Percentiles rank a stretch among this genome's conserved stretches.
Evolutionary conservation across 2,113 vertebrate genomes (phyloP).

Genomic region (Pachycephala philippinensis): DNA sequence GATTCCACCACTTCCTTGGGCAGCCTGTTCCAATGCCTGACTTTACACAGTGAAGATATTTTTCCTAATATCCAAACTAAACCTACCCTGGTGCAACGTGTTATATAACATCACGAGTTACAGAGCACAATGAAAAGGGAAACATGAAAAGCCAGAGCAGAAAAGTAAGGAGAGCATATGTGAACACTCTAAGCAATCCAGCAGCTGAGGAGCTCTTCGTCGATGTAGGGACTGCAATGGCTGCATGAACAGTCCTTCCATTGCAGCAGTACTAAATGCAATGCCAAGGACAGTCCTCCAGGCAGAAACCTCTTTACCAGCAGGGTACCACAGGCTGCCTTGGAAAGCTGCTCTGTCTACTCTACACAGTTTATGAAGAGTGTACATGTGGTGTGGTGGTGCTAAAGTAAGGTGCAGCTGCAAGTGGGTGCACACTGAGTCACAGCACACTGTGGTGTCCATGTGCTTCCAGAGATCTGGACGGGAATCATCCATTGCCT

Average conservation of each 20-base stretch:
- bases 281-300: background rate
- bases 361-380: background rate
- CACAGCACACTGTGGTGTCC: fast-evolving
- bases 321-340: background rate
- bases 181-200: background rate
- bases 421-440: background rate
- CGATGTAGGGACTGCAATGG: background rate
- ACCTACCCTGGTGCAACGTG: background rate
- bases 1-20: background rate
- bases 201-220: background rate
- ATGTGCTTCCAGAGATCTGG: background rate
- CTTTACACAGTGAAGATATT: background rate
- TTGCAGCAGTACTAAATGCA: background rate
- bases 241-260: background rate
- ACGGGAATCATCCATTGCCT: background rate
- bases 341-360: background rate
- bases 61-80: background rate
- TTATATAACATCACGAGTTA: background rate
- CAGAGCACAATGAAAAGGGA: background rate
- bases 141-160: background rate
- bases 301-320: background rate
- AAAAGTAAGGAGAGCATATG: background rate
- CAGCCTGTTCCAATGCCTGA: background rate
- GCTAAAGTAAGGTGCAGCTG: background rate
- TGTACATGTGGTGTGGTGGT: background rate